These are phyloP conservation scores for Helicolenus hilgendorfi DNA, from an alignment of 2,797 vertebrate species.

Conservation along the genomic window DNA sequence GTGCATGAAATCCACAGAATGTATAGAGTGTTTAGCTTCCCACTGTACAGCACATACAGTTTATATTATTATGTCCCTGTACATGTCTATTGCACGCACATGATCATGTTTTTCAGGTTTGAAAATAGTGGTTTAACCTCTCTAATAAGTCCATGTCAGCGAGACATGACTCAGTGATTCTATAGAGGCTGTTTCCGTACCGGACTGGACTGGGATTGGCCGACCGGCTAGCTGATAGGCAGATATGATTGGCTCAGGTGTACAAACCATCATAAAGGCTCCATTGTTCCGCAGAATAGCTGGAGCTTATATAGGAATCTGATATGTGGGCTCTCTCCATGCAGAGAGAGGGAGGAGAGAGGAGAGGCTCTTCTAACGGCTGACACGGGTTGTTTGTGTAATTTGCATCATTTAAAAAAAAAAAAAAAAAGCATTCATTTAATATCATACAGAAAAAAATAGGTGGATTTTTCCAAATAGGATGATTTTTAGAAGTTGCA, in stretches of 20 bases:
- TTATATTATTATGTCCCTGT: too few relatives aligned
- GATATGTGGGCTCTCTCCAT: slow-evolving; percentile 56
- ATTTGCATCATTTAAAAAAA: neutral
- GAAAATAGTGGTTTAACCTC: neutral
- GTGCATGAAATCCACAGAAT: neutral
- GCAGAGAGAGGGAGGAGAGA: neutral
- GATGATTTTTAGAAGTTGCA: neutral
- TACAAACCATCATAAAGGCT: slow-evolving; percentile 70
- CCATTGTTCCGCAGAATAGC: slow-evolving; percentile 73
- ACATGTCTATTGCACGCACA: neutral
- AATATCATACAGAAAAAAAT: neutral
- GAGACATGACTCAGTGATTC: neutral
- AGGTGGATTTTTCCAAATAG: neutral
- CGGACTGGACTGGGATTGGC: slow-evolving; percentile 10
- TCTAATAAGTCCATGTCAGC: neutral
- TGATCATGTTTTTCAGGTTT: neutral
- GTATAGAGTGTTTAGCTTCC: neutral
- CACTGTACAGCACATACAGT: too few relatives aligned
- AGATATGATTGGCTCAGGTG: slow-evolving; percentile 77
- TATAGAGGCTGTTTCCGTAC: neutral
- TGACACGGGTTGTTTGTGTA: neutral
- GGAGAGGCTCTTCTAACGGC: neutral
- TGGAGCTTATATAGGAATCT: slow-evolving; percentile 65
- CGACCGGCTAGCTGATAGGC: slow-evolving; percentile 23
- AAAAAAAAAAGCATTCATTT: neutral